phyloP scores from a whole-genome alignment of 2,797 vertebrate species.

The Mergus octosetaceus region DNA sequence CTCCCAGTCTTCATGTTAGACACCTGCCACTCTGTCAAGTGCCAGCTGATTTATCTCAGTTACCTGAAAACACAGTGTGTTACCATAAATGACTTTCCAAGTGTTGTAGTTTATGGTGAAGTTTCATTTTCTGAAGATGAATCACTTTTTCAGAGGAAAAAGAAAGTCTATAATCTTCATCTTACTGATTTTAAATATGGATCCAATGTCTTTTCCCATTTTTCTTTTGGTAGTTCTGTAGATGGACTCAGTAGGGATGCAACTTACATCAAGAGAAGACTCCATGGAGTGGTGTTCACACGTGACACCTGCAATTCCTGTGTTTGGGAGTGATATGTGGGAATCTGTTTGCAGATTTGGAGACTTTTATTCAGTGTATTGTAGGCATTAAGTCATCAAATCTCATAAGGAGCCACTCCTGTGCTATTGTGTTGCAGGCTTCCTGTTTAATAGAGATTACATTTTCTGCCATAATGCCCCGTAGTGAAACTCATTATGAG shows the following conservation, averaged over 20 bases:
- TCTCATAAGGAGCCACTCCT: not conserved
- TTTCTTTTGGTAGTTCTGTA: not conserved
- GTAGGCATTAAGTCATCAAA: not conserved
- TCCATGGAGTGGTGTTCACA: not conserved
- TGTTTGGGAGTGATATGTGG: not conserved
- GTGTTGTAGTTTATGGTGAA: slow-evolving; percentile 27
- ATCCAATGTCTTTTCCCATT: not conserved
- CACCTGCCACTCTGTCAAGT: rapidly evolving
- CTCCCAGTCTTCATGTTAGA: not conserved
- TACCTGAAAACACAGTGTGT: not conserved
- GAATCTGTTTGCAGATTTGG: not conserved
- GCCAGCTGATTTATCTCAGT: not conserved
- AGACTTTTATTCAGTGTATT: not conserved
- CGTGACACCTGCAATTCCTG: not conserved
- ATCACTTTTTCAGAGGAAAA: slow-evolving; percentile 21
- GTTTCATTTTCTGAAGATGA: slow-evolving; percentile 50
- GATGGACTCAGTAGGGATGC: not conserved
- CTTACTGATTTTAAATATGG: slow-evolving; percentile 15
- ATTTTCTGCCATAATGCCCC: slow-evolving; percentile 15
- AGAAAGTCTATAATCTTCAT: slow-evolving; percentile 12
- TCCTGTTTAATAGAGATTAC: not conserved
- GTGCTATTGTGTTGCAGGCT: not conserved
- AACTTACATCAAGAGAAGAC: not conserved
- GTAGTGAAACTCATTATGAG: not conserved
- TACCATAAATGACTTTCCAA: slow-evolving; percentile 40